These are phyloP conservation scores for Saturnia pavonia DNA, from an alignment of 2,888 invertebrate species.

Conservation along the genomic window DNA sequence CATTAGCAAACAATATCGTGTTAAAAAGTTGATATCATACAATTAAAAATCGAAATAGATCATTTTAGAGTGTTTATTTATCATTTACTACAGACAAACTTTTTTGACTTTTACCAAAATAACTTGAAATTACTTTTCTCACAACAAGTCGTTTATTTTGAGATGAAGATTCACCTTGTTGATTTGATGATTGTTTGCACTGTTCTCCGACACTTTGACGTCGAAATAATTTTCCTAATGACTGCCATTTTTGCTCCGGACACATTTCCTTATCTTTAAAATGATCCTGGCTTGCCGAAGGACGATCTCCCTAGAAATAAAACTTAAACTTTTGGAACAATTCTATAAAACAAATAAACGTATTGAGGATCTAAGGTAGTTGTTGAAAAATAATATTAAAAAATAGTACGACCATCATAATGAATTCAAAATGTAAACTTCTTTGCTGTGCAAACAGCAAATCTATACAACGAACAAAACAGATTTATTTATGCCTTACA, in stretches of 20 bases:
- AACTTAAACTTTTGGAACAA: not conserved
- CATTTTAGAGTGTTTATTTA: slow-evolving; percentile 39
- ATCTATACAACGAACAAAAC: not conserved
- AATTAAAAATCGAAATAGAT: too few species aligned
- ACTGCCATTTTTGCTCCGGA: slow-evolving; percentile 76
- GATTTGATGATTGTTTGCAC: slow-evolving; percentile 57
- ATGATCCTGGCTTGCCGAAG: slow-evolving; percentile 61
- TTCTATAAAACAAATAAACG: too few species aligned
- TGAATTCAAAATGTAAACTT: too few species aligned
- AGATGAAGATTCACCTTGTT: slow-evolving; percentile 61
- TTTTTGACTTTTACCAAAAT: slow-evolving; percentile 69
- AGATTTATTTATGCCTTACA: slow-evolving; percentile 45
- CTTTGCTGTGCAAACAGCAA: not conserved
- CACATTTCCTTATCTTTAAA: slow-evolving; percentile 64
- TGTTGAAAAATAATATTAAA: too few species aligned
- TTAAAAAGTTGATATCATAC: too few species aligned
- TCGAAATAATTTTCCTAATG: slow-evolving; percentile 73
- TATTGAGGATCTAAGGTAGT: too few species aligned
- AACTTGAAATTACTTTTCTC: slow-evolving; percentile 70
- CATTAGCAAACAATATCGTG: too few species aligned
- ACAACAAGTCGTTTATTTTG: slow-evolving; percentile 64
- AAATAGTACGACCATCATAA: too few species aligned
- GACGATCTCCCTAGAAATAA: slow-evolving; percentile 63
- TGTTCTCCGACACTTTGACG: slow-evolving; percentile 71
- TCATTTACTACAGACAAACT: slow-evolving; percentile 45